phyloP scores from a whole-genome alignment of 2,888 invertebrate genomes.

The Carabus problematicus region DNA sequence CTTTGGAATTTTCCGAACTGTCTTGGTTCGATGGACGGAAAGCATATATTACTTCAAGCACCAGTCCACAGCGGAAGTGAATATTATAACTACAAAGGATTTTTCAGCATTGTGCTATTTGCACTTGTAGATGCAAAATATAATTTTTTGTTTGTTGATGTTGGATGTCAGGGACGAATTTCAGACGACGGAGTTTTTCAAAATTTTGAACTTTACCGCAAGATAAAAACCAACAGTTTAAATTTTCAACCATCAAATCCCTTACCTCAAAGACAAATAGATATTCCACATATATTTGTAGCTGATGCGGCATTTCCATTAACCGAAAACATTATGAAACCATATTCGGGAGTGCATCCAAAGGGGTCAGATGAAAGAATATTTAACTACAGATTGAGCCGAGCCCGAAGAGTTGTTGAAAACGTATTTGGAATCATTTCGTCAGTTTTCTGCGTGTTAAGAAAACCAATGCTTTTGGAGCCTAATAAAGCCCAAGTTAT shows the following conservation, averaged over 20 bases:
- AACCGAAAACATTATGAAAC: conserved; percentile 12
- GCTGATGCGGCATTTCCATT: conserved; percentile 11
- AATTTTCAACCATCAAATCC: neutral
- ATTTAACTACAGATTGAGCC: conserved; percentile 16
- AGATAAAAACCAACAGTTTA: neutral
- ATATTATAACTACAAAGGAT: conserved; percentile 49
- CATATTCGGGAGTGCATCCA: conserved; percentile 7
- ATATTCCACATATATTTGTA: conserved; percentile 10
- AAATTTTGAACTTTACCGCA: neutral
- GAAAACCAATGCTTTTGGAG: conserved; percentile 39
- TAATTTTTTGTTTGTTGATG: neutral
- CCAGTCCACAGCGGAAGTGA: conserved; percentile 45
- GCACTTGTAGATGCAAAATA: conserved; percentile 48
- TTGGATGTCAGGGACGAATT: conserved; percentile 10
- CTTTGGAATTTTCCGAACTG: neutral
- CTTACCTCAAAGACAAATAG: neutral
- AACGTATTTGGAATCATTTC: conserved; percentile 28
- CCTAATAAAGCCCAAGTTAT: conserved; percentile 23
- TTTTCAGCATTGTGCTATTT: conserved; percentile 48
- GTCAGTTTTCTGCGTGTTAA: conserved; percentile 33
- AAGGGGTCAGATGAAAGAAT: conserved; percentile 14
- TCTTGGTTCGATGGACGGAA: conserved; percentile 49
- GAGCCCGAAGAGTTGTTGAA: conserved; percentile 21
- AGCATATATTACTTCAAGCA: conserved; percentile 48
- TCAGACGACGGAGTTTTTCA: neutral